phyloP scores from a whole-genome alignment of 2,113 vertebrate species.

The Calyptomena viridis region DNA sequence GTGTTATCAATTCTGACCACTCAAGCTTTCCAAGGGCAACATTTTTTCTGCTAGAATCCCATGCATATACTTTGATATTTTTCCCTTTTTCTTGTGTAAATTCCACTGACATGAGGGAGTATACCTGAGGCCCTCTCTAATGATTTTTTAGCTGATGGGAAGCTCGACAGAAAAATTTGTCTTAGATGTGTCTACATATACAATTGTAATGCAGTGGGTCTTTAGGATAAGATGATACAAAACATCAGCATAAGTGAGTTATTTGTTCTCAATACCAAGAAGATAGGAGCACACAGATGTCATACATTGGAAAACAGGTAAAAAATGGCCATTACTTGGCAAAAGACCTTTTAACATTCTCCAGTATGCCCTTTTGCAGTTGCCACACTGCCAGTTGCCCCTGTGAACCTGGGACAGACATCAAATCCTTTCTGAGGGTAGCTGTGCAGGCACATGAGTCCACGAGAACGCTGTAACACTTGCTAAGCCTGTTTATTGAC shows the following conservation, averaged over 20 bases:
- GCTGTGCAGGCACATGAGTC: neutral
- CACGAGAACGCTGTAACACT: neutral
- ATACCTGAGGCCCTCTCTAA: neutral
- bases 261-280: neutral
- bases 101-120: neutral
- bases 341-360: neutral
- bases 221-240: neutral
- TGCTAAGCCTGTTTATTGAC: neutral
- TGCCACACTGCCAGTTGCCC: neutral
- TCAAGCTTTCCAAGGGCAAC: neutral
- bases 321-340: neutral
- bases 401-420: neutral
- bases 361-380: neutral
- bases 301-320: neutral
- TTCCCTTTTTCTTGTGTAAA: neutral
- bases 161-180: neutral
- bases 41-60: neutral
- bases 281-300: neutral
- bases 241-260: neutral
- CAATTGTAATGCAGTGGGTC: neutral
- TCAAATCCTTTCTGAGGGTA: neutral
- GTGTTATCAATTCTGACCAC: neutral
- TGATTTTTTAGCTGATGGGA: neutral
- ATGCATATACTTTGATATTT: neutral
- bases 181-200: fast-evolving